Evolutionary conservation across 2,888 invertebrate genomes (phyloP).

Genomic region (Podabrus alpinus): DNA sequence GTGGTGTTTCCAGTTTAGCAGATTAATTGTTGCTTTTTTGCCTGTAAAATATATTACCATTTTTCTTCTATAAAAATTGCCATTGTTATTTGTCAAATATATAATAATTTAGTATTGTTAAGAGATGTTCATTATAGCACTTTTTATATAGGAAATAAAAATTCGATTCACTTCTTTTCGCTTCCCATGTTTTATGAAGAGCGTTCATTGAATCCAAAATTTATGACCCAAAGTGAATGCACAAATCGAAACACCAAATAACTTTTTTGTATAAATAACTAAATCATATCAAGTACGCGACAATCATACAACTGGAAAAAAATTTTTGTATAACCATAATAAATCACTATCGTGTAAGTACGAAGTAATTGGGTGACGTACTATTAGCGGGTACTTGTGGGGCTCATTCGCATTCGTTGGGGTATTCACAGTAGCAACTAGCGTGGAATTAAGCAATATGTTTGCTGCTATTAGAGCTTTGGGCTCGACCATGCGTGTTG

Average conservation of each 20-base stretch:
- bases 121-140: too few species aligned
- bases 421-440: constrained; percentile 50
- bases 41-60: not conserved
- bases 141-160: not conserved
- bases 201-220: not conserved
- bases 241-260: constrained; percentile 5
- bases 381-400: constrained; percentile 57
- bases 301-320: constrained; percentile 34
- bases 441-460: constrained; percentile 58
- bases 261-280: constrained; percentile 20
- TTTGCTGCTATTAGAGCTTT: constrained; percentile 54
- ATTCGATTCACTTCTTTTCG: not conserved
- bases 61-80: not conserved
- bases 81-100: not conserved
- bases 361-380: constrained; percentile 50
- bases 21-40: not conserved
- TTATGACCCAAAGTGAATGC: not conserved
- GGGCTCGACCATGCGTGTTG: constrained; percentile 43
- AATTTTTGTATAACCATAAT: constrained; percentile 36
- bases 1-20: too few species aligned
- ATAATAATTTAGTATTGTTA: not conserved
- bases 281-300: constrained; percentile 31
- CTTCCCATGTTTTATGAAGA: not conserved
- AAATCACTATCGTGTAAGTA: constrained; percentile 39
- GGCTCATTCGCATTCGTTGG: constrained; percentile 43